Evolutionary conservation across 92 coral and sea anemone genomes (phyloP), one percentile per base, ranked within the genome.

Genomic region (Scolanthus callimorphus): DNA sequence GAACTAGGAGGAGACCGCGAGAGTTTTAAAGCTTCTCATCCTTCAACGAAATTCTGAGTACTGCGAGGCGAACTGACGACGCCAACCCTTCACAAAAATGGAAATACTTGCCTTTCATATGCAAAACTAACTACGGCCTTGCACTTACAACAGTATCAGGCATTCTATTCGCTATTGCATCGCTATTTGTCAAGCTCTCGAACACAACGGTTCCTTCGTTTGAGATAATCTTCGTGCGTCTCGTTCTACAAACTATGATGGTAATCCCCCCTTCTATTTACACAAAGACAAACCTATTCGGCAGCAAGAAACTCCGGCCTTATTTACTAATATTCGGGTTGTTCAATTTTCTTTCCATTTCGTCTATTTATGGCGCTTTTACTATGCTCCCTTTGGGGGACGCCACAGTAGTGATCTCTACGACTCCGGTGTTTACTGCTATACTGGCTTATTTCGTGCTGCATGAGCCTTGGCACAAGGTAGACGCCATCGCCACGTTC

Each of bases 361-460:
- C 95, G 27, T 68, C 88, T 38, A 76, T 86, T 27, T 86, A 86
- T 57, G 88, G 84, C 25, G 87, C 95, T 49, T 86, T 86, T 21
- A 86, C 89, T 9, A 74, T 63, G 51, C 89, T 86, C 0, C 95
- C 95, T 0, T 51, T 81, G 27, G 89, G 95, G 44, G 95, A 86
- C 47, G 95, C 95, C 15, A 86, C 95, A 4, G 95, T 81, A 13
- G 60, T 78, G 24, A 86, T 86, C 4, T 86, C 95, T 4, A 77
- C 95, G 2, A 86, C 95, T 10, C 95, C 95, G 6, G 63, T 86
- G 11, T 86, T 86, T 59, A 81, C 95, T 1, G 95, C 89, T 0
- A 24, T 86, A 10, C 25, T 86, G 29, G 95, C 95, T 11, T 81
- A 86, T 30, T 74, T 86, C 29, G 70, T 76, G 49, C 71, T 86